Conservation (phyloP, 2,888 invertebrate genomes). For the Lapara coniferarum region DNA sequence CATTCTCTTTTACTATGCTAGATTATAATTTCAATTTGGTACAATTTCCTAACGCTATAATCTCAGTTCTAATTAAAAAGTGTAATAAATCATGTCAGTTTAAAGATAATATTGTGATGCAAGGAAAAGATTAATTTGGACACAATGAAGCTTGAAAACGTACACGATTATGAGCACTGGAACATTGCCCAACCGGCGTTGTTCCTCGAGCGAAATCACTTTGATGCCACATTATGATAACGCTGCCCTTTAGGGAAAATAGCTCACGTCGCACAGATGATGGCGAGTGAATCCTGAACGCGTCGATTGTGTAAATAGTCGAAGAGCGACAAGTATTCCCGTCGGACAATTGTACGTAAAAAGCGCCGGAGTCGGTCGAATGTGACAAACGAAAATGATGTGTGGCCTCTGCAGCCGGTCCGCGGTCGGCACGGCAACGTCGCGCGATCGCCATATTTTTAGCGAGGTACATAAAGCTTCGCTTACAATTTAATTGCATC, state of each 20-base stretch:
- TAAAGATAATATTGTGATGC: conserved; percentile 28
- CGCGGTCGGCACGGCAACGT: conserved; percentile 61
- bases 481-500: conserved; percentile 82
- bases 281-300: conserved; percentile 35
- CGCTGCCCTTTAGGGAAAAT: conserved; percentile 41
- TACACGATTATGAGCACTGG: conserved; percentile 29
- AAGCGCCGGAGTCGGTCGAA: conserved; percentile 27
- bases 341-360: conserved; percentile 34
- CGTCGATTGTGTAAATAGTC: conserved; percentile 27
- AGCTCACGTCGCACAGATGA: conserved; percentile 32
- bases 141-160: conserved; percentile 22
- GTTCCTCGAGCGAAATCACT: conserved; percentile 18
- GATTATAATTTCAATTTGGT: conserved; percentile 44
- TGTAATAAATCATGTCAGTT: conserved; percentile 32
- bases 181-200: conserved; percentile 35
- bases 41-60: conserved; percentile 28
- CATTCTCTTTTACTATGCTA: conserved; percentile 45
- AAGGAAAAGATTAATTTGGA: conserved; percentile 20
- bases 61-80: conserved; percentile 30
- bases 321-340: conserved; percentile 25
- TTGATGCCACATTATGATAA: conserved; percentile 28
- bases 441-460: conserved; percentile 68
- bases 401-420: conserved; percentile 49
- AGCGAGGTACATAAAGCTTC: conserved; percentile 74
- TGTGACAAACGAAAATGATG: conserved; percentile 48